Percentiles rank a stretch among this genome's conserved stretches.
Conservation (phyloP, 2,888 invertebrate species). For the Catocala sponsa region DNA sequence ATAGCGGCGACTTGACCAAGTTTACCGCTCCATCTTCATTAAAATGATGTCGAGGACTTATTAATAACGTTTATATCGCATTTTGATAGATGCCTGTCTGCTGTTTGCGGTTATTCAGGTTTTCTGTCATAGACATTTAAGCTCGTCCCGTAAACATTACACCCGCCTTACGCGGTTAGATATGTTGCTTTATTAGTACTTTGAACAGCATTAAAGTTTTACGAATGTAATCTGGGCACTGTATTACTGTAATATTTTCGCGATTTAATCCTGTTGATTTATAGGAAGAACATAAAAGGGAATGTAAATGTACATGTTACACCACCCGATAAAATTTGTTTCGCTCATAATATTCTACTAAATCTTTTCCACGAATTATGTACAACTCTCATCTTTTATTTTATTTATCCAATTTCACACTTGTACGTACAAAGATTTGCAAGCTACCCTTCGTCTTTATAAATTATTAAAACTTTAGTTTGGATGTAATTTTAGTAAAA, state of each 20-base stretch:
- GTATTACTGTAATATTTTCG: conserved; percentile 52
- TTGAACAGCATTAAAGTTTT: conserved; percentile 48
- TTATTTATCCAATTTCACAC: conserved; percentile 59
- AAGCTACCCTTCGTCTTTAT: too few relatives aligned
- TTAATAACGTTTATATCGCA: conserved; percentile 54
- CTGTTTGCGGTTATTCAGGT: conserved; percentile 49
- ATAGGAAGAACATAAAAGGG: conserved; percentile 38
- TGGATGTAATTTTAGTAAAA: too few relatives aligned
- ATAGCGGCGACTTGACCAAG: conserved; percentile 43
- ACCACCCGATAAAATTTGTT: conserved; percentile 57
- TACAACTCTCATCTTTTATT: conserved; percentile 63
- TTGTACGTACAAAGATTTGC: conserved; percentile 24
- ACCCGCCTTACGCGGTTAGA: conserved; percentile 25
- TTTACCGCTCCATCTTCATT: conserved; percentile 63
- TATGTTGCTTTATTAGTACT: conserved; percentile 46
- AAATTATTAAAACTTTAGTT: too few relatives aligned
- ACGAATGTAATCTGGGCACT: conserved; percentile 50
- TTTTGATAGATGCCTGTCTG: conserved; percentile 50
- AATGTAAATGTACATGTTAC: conserved; percentile 38
- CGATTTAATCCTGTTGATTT: conserved; percentile 50
- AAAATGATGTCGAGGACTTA: conserved; percentile 56
- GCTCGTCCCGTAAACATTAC: conserved; percentile 46
- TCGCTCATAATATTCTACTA: conserved; percentile 34
- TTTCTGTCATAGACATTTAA: conserved; percentile 51
- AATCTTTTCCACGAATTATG: conserved; percentile 38